Evolutionary conservation across 2,113 vertebrate genomes (phyloP), one percentile per base, ranked within the genome.

Genomic region (Smithornis capensis): DNA sequence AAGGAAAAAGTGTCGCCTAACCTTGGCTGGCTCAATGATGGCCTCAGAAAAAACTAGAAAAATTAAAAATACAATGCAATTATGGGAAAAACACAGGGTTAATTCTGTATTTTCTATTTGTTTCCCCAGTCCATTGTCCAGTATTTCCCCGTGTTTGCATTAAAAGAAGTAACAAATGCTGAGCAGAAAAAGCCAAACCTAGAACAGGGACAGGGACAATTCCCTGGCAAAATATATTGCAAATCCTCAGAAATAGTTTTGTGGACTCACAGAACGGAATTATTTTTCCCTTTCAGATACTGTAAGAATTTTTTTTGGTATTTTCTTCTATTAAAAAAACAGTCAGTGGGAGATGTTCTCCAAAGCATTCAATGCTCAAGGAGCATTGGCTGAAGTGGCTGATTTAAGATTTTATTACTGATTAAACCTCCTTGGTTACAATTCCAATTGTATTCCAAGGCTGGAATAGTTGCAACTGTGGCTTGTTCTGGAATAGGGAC

Each of bases 261-360:
- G 40, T 12, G 37, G 50, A 69, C 24, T 23, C 84, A 45, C 33
- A 45, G 56, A 50, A 69, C 0, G 0, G 2, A 49, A 53, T 3
- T 68, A 25, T 27, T 89, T 86, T 62, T 59, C 68, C 35, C 9
- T 75, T 87, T 86, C 38, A 65, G 79, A 38, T 44, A 5, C 7
- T 56, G 44, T 29, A 27, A 45, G 45, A 73, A 22, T 19, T 45
- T 56, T 27, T 0, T 73, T 42, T 15, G 0, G 0, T 37, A 7
- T 86, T 92, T 87, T 50, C 25, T 55, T 52, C n/a, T 47, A 5
- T 56, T 86, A 68, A 52, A 67, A 88, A 75, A 24, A 2, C 28
- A 60, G 25, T 40, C 44, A 0, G 1, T 35, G 57, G 44, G 49
- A 89, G 44, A 12, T 13, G 4, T 37, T 92, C 47, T 31, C 22